Evolutionary conservation across 2,797 vertebrate species (phyloP), one percentile per base, ranked within the genome.

Genomic region (Tapera naevia): DNA sequence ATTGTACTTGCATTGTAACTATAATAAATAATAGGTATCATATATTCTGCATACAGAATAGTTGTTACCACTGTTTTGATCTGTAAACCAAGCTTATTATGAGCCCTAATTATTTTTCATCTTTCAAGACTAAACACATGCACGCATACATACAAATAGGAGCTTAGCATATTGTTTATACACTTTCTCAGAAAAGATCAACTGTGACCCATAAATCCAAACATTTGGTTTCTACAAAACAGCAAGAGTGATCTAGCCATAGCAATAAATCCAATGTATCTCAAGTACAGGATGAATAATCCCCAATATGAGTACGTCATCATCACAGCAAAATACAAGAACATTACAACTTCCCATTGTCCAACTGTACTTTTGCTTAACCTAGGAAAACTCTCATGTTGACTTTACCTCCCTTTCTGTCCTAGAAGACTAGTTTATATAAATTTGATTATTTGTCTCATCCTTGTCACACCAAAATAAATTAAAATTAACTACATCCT

Each of bases 301-400:
- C 21, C 9, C 32, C 9, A 51, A 21, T 5, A 37, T 5, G 3
- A 51, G 3, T 39, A 28, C 2, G 1, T 10, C 22, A 48, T 21
- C 5, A 46, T 54, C 51, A 51, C 37, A 84, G 17, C 13, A 92
- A 80, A 84, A 81, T 12, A 24, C 3, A 73, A 6, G 0, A 1
- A 41, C 7, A 51, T 11, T 45, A 64, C 8, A 21, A 71, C 5
- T 50, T 56, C 32, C 3, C 48, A 45, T 17, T 13, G 8, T 12
- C 24, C 1, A 90, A 66, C 32, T 60, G 17, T 30, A n/a, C 27
- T 86, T 82, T 48, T 27, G 57, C 17, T 48, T 56, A 58, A 50
- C 19, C 80, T 0, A 86, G 53, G 61, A 70, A 80, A 90, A 56
- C 9, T 30, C 18, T 11, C 33, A 60, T 1, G 1, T n/a, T 75